phyloP scores from a whole-genome alignment of 1,140 invertebrate genomes.

The Acromyrmex charruanus region DNA sequence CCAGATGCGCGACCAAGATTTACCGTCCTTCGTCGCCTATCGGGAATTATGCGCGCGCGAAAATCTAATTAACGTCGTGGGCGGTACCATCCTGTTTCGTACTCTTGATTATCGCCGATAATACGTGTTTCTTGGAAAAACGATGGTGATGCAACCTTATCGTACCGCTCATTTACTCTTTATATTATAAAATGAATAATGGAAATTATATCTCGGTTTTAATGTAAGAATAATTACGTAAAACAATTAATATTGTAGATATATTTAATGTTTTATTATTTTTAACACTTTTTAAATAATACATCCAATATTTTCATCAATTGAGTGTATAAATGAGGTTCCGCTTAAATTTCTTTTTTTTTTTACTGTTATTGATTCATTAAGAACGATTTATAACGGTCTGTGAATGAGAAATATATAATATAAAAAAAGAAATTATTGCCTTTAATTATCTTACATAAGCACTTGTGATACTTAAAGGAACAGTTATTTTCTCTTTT shows the following conservation, averaged over 20 bases:
- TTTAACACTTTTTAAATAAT: background rate
- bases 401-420: background rate
- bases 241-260: background rate
- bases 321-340: background rate
- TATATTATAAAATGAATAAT: background rate
- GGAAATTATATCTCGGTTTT: background rate
- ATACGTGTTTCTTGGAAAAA: background rate
- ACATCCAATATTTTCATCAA: background rate
- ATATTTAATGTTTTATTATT: background rate
- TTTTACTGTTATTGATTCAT: background rate
- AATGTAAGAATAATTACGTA: background rate
- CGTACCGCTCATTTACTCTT: background rate
- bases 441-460: background rate
- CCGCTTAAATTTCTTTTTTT: background rate
- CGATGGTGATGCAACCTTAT: background rate
- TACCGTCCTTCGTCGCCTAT: conserved; percentile 34
- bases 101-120: conserved; percentile 42
- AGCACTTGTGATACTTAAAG: background rate
- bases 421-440: background rate
- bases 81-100: conserved; percentile 17
- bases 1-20: conserved; percentile 23
- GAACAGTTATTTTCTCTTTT: background rate
- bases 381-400: background rate
- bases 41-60: conserved; percentile 22
- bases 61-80: conserved; percentile 53